phyloP scores from a whole-genome alignment of 2,113 vertebrate genomes.

The Corythaixoides concolor region DNA sequence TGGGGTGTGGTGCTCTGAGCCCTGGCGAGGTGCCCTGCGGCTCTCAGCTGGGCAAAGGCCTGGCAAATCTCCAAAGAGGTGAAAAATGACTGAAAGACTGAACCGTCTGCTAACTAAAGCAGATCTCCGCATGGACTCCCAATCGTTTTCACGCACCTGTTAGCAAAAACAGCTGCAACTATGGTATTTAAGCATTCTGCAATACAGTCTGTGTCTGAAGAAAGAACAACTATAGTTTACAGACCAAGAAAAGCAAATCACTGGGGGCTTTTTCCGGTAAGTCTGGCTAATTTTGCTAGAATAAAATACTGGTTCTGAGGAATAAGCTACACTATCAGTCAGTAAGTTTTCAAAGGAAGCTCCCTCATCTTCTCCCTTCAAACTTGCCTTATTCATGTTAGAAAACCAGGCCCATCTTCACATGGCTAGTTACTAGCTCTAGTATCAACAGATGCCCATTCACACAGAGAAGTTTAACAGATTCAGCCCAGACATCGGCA shows the following conservation, averaged over 20 bases:
- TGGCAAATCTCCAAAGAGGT: background rate
- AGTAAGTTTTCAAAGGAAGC: background rate
- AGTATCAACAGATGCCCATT: background rate
- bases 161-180: slow-evolving; percentile 52
- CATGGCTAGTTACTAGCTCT: background rate
- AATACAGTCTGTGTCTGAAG: background rate
- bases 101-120: background rate
- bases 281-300: background rate
- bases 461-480: background rate
- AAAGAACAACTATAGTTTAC: background rate
- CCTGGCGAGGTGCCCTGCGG: background rate
- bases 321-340: background rate
- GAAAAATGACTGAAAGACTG: slow-evolving; percentile 23
- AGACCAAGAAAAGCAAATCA: background rate
- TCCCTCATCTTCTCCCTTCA: background rate
- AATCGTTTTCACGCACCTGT: slow-evolving; percentile 43
- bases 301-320: background rate
- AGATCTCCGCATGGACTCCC: background rate
- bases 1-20: background rate
- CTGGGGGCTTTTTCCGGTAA: background rate
- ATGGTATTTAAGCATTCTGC: background rate
- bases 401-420: background rate
- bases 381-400: accelerated
- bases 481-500: background rate
- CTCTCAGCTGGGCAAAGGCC: background rate